Conservation (phyloP, 1,140 invertebrate species). For the Aphidius ervi region DNA sequence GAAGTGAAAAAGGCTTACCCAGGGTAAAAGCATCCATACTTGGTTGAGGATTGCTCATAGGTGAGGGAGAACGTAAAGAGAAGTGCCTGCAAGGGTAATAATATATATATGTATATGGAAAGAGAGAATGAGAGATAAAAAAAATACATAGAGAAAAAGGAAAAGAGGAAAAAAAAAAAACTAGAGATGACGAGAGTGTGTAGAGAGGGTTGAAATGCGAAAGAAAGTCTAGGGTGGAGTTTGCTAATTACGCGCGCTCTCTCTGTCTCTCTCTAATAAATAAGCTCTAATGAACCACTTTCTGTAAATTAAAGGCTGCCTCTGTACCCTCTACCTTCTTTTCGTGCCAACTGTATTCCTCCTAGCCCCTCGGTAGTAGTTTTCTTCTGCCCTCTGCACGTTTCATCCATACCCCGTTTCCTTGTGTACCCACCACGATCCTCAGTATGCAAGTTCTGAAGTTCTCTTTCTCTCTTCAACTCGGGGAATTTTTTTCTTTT, state of each 20-base stretch:
- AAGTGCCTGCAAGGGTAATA: constrained; percentile 5
- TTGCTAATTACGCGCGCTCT: constrained; percentile 76
- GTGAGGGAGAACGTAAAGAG: constrained; percentile 14
- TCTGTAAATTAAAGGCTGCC: constrained; percentile 76
- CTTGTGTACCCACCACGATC: constrained; percentile 78
- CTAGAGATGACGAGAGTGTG: constrained; percentile 20
- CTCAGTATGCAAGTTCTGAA: constrained; percentile 50
- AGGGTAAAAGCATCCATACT: background rate
- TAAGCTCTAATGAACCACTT: constrained; percentile 83
- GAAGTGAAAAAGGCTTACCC: constrained; percentile 34
- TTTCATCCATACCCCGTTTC: constrained; percentile 68
- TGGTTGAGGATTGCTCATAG: background rate
- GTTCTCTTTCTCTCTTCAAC: background rate
- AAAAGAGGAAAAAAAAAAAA: constrained; percentile 1
- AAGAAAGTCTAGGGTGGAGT: constrained; percentile 59
- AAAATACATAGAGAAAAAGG: background rate
- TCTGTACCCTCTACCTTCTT: constrained; percentile 55
- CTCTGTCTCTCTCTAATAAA: constrained; percentile 83
- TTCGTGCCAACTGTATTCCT: constrained; percentile 39
- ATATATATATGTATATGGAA: background rate
- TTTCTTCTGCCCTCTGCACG: constrained; percentile 41
- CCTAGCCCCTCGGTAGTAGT: constrained; percentile 29
- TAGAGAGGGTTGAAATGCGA: constrained; percentile 29
- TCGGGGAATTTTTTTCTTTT: background rate
- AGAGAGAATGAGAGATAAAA: too few relatives aligned